These are phyloP conservation scores for Hyposmocoma kahamanoa DNA, from an alignment of 1,140 invertebrate genomes.

Conservation along the genomic window DNA sequence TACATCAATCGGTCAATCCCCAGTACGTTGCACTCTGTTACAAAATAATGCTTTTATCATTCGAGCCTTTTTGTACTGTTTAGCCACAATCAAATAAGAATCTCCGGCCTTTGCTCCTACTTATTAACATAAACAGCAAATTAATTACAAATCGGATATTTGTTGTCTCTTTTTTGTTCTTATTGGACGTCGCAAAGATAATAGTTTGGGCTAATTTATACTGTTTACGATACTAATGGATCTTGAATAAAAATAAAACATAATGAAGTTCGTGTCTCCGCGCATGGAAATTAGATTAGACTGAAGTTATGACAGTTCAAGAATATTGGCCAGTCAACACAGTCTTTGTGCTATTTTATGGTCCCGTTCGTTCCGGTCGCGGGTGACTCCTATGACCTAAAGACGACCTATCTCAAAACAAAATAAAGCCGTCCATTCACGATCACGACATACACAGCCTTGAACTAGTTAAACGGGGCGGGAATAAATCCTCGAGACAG, in stretches of 20 bases:
- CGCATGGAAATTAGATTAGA: not conserved
- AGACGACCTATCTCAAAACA: slow-evolving; percentile 56
- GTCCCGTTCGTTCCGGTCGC: slow-evolving; percentile 36
- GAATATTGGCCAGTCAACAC: slow-evolving; percentile 22
- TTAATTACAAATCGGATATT: slow-evolving; percentile 53
- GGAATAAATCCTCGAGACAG: slow-evolving; percentile 48
- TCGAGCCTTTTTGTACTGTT: slow-evolving; percentile 43
- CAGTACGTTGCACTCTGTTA: slow-evolving; percentile 57
- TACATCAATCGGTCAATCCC: slow-evolving; percentile 43
- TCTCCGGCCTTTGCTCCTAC: slow-evolving; percentile 37
- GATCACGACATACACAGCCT: slow-evolving; percentile 45
- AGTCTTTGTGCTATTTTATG: slow-evolving; percentile 33
- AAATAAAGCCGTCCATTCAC: slow-evolving; percentile 61
- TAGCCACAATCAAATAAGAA: slow-evolving; percentile 54
- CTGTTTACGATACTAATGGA: slow-evolving; percentile 27
- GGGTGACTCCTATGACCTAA: slow-evolving; percentile 56
- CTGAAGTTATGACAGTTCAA: not conserved
- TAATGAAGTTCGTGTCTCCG: not conserved
- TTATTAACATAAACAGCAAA: slow-evolving; percentile 59
- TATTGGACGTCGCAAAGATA: slow-evolving; percentile 29
- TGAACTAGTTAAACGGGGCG: slow-evolving; percentile 66
- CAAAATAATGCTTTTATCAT: slow-evolving; percentile 57
- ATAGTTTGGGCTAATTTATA: slow-evolving; percentile 27
- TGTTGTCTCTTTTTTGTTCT: slow-evolving; percentile 37
- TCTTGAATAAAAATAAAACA: not conserved